Evolutionary conservation across 1,140 invertebrate species (phyloP), one percentile per base, ranked within the genome.

Genomic region (Nebria ingens): DNA sequence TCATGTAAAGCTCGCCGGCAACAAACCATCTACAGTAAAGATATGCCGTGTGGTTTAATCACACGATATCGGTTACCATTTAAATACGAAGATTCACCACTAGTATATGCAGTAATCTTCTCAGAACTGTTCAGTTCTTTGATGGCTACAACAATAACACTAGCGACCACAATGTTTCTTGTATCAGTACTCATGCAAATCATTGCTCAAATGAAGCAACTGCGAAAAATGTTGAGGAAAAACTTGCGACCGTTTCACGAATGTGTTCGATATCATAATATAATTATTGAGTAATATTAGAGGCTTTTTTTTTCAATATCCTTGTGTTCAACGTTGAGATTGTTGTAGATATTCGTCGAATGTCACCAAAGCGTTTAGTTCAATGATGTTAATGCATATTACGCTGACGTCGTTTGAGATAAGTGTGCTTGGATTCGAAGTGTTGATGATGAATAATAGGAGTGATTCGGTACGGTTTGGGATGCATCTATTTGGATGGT

Each of bases 401-500:
- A 63, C 65, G 19, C 53, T 65, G 50, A 65, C 64, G 11, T 65
- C 64, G 12, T 45, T 64, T 6, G 62, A 65, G 2, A 60, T 66
- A 21, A 66, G 65, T 34, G 61, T 64, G 11, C 52, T 66, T 38
- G 59, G 64, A 29, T 66, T 66, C 55, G 59, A 63, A 52, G 59
- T 66, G 12, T 56, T 66, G 17, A 65, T 65, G 59, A 64, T 63
- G 2, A 52, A 64, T 15, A 58, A 59, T 54, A 57, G 58, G 53
- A 58, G 40, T n/a, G 64, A 66, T 55, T 64, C 59, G n/a, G 21
- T 66, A 21, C 58, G 64, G 34, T 66, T 63, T 55, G 51, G 56
- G 49, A 53, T 64, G 29, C 65, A 66, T 57, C 55, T 66, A 13
- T 19, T 59, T 1, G 65, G 65, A 4, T 66, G 65, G 65, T 17